Conservation (phyloP, 2,113 vertebrate species). For the Equus przewalskii region DNA sequence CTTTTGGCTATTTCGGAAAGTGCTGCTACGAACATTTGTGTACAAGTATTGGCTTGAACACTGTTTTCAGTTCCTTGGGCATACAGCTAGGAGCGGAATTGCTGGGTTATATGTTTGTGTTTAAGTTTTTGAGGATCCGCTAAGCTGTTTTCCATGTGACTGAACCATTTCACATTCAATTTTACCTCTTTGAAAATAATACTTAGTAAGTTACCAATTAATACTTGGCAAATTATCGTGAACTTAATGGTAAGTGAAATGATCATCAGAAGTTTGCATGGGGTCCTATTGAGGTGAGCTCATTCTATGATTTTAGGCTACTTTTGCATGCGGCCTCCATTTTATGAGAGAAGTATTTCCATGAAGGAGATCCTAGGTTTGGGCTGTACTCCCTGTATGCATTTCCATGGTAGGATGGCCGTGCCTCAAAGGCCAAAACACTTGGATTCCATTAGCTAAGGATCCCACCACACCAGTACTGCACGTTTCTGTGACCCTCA, state of each 20-base stretch:
- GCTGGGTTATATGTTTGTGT: background rate
- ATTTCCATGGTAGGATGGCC: background rate
- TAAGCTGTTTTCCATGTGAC: background rate
- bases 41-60: background rate
- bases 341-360: background rate
- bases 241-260: background rate
- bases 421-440: background rate
- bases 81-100: background rate
- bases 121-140: background rate
- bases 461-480: rapidly evolving
- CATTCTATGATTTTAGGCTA: background rate
- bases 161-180: background rate
- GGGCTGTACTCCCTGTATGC: background rate
- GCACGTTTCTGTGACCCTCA: background rate
- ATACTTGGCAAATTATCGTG: background rate
- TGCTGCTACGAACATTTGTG: background rate
- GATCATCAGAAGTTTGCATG: background rate
- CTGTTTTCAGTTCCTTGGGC: background rate
- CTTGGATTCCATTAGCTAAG: background rate
- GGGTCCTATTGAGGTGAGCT: background rate
- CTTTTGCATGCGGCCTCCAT: background rate
- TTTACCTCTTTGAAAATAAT: background rate
- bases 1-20: background rate
- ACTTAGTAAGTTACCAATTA: background rate
- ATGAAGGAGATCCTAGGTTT: background rate